phyloP scores from a whole-genome alignment of 2,888 invertebrate species.

The Argyresthia albistria region DNA sequence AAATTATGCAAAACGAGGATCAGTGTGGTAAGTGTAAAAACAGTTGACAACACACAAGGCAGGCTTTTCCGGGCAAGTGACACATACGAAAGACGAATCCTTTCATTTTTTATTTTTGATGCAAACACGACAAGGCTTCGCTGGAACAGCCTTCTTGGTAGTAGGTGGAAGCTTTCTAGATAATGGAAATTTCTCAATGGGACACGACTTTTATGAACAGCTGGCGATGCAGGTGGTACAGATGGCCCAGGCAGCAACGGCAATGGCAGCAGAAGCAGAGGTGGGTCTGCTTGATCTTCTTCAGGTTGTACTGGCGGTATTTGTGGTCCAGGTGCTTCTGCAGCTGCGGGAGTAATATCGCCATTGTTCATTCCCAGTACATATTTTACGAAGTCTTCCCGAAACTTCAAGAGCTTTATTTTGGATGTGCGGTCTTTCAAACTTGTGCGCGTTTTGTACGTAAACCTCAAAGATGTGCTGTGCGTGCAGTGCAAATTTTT shows the following conservation, averaged over 20 bases:
- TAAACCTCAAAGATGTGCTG: background rate
- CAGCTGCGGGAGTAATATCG: background rate
- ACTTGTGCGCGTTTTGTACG: background rate
- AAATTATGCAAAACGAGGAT: background rate
- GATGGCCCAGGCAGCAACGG: background rate
- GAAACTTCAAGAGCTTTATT: background rate
- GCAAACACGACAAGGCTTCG: background rate
- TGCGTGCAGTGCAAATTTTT: background rate
- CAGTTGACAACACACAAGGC: background rate
- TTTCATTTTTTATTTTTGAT: conserved; percentile 13
- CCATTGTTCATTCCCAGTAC: background rate
- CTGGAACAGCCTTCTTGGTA: background rate
- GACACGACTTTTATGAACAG: background rate
- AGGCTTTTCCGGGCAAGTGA: background rate
- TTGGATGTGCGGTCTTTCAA: background rate
- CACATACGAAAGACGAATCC: background rate
- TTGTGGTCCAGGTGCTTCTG: background rate
- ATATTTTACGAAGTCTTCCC: background rate
- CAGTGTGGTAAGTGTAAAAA: background rate
- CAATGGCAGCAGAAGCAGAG: background rate
- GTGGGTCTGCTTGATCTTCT: background rate
- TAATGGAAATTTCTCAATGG: background rate
- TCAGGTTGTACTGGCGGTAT: background rate
- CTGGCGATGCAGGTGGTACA: background rate
- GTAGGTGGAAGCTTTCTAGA: background rate